Conservation (phyloP, 2,113 vertebrate species). For the Pluvialis apricaria region DNA sequence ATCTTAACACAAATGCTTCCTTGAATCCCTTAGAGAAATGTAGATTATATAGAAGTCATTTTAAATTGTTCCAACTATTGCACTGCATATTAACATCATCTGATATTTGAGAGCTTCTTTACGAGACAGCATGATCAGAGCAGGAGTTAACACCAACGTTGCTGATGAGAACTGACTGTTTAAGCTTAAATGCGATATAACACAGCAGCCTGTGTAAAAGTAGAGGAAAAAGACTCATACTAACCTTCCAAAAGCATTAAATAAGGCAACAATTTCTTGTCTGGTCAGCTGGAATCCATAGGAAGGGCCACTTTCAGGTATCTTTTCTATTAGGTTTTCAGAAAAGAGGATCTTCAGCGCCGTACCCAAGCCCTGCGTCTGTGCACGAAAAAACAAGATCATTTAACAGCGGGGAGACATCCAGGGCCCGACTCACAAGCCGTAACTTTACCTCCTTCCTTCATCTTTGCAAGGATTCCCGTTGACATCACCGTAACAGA, state of each 20-base stretch:
- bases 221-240: background rate
- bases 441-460: background rate
- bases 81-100: no score
- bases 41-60: background rate
- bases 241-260: conserved; percentile 94
- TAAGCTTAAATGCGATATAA: background rate
- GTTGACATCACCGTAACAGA: background rate
- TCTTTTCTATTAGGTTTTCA: conserved; percentile 83
- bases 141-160: background rate
- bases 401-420: background rate
- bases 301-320: conserved; percentile 75
- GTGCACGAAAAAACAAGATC: background rate
- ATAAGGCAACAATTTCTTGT: conserved; percentile 90
- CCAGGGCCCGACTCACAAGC: background rate
- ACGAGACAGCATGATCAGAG: background rate
- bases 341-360: conserved; percentile 93
- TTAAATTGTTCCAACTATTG: background rate
- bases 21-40: background rate
- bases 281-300: conserved; percentile 87
- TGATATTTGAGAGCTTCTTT: background rate
- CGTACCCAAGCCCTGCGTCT: conserved; percentile 94
- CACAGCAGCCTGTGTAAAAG: background rate
- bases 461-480: background rate
- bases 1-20: background rate
- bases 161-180: background rate